Evolutionary conservation across 2,888 invertebrate genomes (phyloP).

Genomic region (Periphyllus acericola): DNA sequence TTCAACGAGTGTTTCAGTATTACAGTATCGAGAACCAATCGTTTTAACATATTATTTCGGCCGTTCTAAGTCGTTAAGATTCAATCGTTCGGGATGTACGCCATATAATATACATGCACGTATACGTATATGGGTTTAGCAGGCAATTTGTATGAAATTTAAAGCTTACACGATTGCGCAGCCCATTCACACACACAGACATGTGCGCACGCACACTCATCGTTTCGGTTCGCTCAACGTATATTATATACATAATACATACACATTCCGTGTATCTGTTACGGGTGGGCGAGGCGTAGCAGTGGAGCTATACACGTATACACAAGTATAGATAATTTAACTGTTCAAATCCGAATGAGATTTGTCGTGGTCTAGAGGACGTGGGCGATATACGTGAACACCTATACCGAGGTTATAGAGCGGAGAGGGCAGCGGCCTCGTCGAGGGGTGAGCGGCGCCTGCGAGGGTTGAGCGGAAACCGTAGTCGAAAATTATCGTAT

Average conservation of each 20-base stretch:
- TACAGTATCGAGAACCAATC: not conserved
- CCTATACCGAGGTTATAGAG: not conserved
- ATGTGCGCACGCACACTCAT: too few relatives aligned
- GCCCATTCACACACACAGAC: not conserved
- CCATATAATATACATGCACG: too few relatives aligned
- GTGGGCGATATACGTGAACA: not conserved
- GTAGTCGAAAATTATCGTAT: too few relatives aligned
- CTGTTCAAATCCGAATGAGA: not conserved
- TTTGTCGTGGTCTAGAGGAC: not conserved
- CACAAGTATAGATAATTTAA: not conserved
- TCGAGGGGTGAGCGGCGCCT: too few relatives aligned
- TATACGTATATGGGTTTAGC: not conserved
- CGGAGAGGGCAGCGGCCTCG: too few relatives aligned
- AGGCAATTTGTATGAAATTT: slow-evolving; percentile 15
- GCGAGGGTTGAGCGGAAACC: too few relatives aligned
- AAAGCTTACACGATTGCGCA: not conserved
- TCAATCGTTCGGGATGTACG: not conserved
- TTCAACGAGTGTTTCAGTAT: not conserved
- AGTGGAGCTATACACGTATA: not conserved
- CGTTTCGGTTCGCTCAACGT: not conserved
- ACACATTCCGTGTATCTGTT: not conserved
- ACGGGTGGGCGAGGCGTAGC: not conserved
- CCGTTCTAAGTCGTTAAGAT: not conserved
- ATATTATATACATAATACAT: not conserved
- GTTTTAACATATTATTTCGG: slow-evolving; percentile 1